Conservation (phyloP, 2,888 invertebrate species). For the Acanthosepion pharaonis region DNA sequence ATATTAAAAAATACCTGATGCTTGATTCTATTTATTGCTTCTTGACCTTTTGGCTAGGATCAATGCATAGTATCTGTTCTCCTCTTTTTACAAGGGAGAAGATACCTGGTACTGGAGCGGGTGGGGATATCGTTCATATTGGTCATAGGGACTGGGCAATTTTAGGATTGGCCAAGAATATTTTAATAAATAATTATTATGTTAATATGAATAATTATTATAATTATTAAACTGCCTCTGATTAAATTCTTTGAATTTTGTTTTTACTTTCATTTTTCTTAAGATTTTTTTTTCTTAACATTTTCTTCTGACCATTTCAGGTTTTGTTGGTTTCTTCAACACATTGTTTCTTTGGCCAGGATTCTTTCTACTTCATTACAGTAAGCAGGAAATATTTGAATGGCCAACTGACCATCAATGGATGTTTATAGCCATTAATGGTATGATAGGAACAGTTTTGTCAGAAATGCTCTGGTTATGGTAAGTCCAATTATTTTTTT, state of each 20-base stretch:
- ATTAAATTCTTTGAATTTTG: not conserved
- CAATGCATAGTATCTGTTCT: no score
- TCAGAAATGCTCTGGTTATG: conserved; percentile 94
- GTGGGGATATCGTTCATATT: no score
- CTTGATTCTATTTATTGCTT: no score
- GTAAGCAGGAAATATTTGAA: conserved; percentile 86
- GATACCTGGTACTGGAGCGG: no score
- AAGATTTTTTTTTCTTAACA: not conserved
- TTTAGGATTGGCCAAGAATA: no score
- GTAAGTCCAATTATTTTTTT: conserved; percentile 75
- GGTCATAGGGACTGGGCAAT: no score
- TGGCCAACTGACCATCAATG: conserved; percentile 88
- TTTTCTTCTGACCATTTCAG: conserved; percentile 76
- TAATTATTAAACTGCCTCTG: no score
- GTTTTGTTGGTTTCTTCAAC: conserved; percentile 94
- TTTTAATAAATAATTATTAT: no score
- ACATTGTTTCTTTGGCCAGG: conserved; percentile 90
- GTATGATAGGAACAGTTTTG: conserved; percentile 90
- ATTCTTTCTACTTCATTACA: conserved; percentile 89
- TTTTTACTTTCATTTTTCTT: not conserved
- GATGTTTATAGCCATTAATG: conserved; percentile 86
- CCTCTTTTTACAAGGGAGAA: no score
- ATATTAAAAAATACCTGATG: no score
- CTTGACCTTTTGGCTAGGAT: no score
- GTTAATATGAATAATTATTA: no score